These are phyloP conservation scores for Chaetorhynchus papuensis DNA, from an alignment of 2,113 vertebrate species.

Conservation along the genomic window DNA sequence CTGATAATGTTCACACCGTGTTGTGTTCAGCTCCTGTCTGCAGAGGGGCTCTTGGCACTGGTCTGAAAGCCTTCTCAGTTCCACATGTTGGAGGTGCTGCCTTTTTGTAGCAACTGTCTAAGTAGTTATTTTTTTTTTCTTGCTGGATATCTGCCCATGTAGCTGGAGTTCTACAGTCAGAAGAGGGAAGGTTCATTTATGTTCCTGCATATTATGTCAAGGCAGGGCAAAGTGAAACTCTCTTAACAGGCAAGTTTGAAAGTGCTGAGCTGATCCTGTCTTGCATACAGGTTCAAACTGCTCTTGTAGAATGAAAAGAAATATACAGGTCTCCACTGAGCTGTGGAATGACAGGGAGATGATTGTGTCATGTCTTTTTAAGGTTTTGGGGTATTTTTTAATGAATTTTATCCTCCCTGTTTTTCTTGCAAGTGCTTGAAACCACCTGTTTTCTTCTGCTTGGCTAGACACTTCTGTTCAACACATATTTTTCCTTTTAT, in stretches of 20 bases:
- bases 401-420: not conserved
- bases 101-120: not conserved
- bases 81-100: not conserved
- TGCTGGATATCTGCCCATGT: not conserved
- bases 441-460: not conserved
- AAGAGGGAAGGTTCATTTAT: not conserved
- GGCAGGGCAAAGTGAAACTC: not conserved
- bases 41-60: not conserved
- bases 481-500: not conserved
- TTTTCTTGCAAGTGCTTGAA: not conserved
- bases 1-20: rapidly evolving
- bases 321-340: not conserved
- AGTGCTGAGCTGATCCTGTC: not conserved
- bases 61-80: not conserved
- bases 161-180: not conserved
- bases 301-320: not conserved
- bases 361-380: not conserved
- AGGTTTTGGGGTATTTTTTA: not conserved
- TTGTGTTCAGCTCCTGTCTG: not conserved
- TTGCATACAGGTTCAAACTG: not conserved
- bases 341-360: not conserved
- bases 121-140: not conserved
- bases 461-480: not conserved
- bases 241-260: not conserved
- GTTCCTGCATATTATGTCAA: not conserved